phyloP scores from a whole-genome alignment of 2,797 vertebrate genomes.

The Columba guinea region DNA sequence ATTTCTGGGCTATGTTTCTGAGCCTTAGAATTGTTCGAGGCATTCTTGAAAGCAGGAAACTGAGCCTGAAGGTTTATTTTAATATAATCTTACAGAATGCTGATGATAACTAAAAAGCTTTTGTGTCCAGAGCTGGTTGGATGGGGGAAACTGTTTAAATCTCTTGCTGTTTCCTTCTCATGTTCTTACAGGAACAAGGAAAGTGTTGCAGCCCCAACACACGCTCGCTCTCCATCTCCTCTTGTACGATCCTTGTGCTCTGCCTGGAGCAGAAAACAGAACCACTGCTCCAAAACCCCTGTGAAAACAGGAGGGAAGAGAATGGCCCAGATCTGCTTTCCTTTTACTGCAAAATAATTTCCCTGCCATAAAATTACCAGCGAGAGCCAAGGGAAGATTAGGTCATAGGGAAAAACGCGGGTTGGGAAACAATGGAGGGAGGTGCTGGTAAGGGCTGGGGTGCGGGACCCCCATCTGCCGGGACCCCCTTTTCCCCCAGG shows the following conservation, averaged over 20 bases:
- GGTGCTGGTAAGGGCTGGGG: neutral
- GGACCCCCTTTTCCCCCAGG: neutral
- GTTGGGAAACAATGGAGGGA: slow-evolving; percentile 20
- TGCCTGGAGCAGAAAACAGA: neutral
- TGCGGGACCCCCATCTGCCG: neutral
- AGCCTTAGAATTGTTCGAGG: rapidly evolving
- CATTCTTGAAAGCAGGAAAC: neutral
- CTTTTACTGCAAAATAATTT: neutral
- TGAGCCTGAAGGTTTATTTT: neutral
- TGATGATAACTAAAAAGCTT: neutral
- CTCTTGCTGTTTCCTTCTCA: neutral
- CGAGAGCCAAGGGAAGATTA: slow-evolving; percentile 15
- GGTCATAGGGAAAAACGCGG: neutral
- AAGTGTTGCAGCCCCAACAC: neutral
- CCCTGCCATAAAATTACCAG: slow-evolving; percentile 23
- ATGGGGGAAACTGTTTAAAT: neutral
- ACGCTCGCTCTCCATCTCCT: neutral
- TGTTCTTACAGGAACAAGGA: neutral
- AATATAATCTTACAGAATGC: neutral
- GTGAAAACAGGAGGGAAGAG: neutral
- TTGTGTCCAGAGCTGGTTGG: neutral
- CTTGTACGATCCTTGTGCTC: neutral
- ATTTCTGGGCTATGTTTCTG: neutral
- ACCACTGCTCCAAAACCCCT: neutral
- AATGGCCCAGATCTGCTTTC: neutral